phyloP scores from a whole-genome alignment of 2,797 vertebrate genomes.

The Ciconia nigra region DNA sequence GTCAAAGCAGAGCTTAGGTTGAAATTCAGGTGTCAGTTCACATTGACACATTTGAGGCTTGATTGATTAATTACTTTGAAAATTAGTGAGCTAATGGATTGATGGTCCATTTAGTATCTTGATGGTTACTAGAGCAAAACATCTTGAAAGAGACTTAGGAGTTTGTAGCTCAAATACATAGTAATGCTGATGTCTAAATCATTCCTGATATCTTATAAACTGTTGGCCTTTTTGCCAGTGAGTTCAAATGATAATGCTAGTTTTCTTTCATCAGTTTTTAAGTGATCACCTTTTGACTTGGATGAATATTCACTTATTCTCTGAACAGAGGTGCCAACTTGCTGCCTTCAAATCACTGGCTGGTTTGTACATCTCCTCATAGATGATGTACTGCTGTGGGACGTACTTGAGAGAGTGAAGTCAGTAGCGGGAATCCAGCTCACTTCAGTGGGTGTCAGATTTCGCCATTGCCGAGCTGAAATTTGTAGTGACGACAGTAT shows the following conservation, averaged over 20 bases:
- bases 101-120: not conserved
- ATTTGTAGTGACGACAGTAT: not conserved
- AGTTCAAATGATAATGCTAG: not conserved
- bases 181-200: not conserved
- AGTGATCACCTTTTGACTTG: not conserved
- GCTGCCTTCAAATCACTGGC: not conserved
- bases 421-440: not conserved
- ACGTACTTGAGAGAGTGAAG: not conserved
- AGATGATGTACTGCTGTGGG: not conserved
- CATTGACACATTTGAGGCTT: not conserved
- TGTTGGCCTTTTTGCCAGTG: not conserved
- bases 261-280: not conserved
- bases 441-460: not conserved
- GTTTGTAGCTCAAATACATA: not conserved
- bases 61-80: slow-evolving; percentile 8
- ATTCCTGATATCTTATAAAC: not conserved
- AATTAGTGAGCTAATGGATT: not conserved
- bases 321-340: not conserved
- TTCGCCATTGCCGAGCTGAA: not conserved
- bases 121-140: not conserved
- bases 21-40: not conserved
- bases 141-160: not conserved
- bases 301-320: not conserved
- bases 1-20: not conserved
- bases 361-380: not conserved